Conservation (phyloP, 1,140 invertebrate species). For the Cyclargus thomasi region DNA sequence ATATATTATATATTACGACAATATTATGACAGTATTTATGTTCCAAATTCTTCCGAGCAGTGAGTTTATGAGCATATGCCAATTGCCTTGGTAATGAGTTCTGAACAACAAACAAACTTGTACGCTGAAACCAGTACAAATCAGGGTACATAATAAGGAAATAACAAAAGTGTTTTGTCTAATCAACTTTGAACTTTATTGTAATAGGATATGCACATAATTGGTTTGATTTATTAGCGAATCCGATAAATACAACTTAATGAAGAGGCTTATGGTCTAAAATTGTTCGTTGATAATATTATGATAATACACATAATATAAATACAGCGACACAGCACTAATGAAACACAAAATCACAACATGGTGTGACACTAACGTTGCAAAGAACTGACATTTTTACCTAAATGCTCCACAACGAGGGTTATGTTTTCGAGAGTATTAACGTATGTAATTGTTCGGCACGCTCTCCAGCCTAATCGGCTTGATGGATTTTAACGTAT, state of each 20-base stretch:
- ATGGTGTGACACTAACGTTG: too few species aligned
- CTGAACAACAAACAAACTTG: constrained; percentile 20
- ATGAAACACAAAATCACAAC: neutral
- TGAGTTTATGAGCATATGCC: neutral
- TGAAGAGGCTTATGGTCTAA: neutral
- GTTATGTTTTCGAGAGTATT: too few species aligned
- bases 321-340: too few species aligned
- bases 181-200: neutral
- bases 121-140: neutral
- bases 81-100: constrained; percentile 14
- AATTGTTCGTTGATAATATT: neutral
- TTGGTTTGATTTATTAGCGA: neutral
- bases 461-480: too few species aligned
- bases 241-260: neutral
- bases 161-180: neutral
- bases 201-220: neutral
- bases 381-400: too few species aligned
- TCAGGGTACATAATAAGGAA: neutral
- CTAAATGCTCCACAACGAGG: too few species aligned
- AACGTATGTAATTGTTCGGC: too few species aligned
- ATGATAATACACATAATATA: too few species aligned
- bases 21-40: neutral
- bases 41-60: neutral
- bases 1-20: neutral
- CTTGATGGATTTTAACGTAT: too few species aligned